Conservation (phyloP, 2,113 vertebrate genomes). For the Rhea americana region DNA sequence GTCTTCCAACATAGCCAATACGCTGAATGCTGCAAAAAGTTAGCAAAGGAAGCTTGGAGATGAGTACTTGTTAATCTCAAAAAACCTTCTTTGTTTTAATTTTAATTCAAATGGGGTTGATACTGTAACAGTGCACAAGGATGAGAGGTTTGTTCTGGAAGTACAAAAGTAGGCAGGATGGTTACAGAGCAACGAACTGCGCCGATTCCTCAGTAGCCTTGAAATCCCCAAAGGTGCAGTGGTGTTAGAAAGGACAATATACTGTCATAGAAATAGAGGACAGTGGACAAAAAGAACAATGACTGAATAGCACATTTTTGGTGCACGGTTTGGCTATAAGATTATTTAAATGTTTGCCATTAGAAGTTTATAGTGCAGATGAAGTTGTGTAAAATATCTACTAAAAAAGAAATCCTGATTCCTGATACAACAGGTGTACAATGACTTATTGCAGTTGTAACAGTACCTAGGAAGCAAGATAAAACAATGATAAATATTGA, state of each 20-base stretch:
- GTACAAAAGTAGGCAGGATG: slow-evolving; percentile 48
- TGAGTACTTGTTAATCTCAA: slow-evolving; percentile 28
- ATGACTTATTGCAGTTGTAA: slow-evolving; percentile 86
- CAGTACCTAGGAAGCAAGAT: slow-evolving; percentile 80
- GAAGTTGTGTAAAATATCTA: slow-evolving; percentile 66
- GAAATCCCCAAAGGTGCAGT: slow-evolving; percentile 40
- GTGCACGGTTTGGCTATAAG: slow-evolving; percentile 54
- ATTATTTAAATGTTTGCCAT: slow-evolving; percentile 61
- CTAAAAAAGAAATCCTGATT: slow-evolving; percentile 72
- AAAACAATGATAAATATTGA: slow-evolving; percentile 76
- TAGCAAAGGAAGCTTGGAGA: slow-evolving; percentile 26
- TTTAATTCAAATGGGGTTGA: slow-evolving; percentile 45
- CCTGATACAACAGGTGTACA: slow-evolving; percentile 81
- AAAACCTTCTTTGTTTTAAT: slow-evolving; percentile 5
- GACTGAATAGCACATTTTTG: slow-evolving; percentile 34
- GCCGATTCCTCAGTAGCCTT: slow-evolving; percentile 14
- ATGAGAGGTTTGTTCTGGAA: slow-evolving; percentile 1
- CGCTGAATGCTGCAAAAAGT: slow-evolving; percentile 45
- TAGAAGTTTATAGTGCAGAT: slow-evolving; percentile 60
- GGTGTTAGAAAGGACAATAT: slow-evolving; percentile 27
- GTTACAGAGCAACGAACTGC: slow-evolving; percentile 29
- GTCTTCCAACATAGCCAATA: not conserved
- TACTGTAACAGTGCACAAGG: slow-evolving; percentile 10
- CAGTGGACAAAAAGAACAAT: slow-evolving; percentile 38
- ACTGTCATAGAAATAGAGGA: slow-evolving; percentile 37